Evolutionary conservation across 2,888 invertebrate genomes (phyloP).

Genomic region (Itoplectis maculator): DNA sequence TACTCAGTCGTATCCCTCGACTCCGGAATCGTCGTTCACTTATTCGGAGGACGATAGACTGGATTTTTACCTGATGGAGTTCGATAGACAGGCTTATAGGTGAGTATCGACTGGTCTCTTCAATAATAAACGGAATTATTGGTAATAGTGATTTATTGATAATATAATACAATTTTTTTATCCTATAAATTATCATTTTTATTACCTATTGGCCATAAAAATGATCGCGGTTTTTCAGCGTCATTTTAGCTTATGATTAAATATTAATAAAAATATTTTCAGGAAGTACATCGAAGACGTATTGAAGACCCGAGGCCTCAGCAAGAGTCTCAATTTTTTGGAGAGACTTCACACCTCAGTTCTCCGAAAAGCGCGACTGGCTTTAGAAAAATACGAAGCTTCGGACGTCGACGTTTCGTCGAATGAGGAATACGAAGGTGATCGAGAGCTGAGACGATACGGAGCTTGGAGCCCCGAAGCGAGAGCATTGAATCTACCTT

Average conservation of each 20-base stretch:
- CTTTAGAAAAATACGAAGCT: slow-evolving; percentile 87
- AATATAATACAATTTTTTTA: background rate
- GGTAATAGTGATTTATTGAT: no score
- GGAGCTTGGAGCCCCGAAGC: slow-evolving; percentile 93
- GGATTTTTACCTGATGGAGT: slow-evolving; percentile 80
- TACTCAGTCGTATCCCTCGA: slow-evolving; percentile 75
- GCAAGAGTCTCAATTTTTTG: slow-evolving; percentile 92
- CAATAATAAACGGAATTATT: no score
- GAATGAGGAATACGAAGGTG: slow-evolving; percentile 83
- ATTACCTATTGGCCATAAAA: background rate
- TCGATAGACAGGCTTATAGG: slow-evolving; percentile 81
- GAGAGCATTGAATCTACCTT: slow-evolving; percentile 91
- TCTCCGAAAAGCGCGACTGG: slow-evolving; percentile 89
- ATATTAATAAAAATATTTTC: slow-evolving; percentile 40
- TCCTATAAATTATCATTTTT: background rate
- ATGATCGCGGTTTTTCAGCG: no score
- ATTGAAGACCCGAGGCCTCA: slow-evolving; percentile 93
- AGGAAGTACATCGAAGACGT: slow-evolving; percentile 95
- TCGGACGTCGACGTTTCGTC: slow-evolving; percentile 62
- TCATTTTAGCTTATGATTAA: no score
- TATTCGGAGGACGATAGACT: slow-evolving; percentile 75
- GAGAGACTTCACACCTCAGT: slow-evolving; percentile 90
- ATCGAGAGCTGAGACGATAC: slow-evolving; percentile 87
- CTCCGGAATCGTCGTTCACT: slow-evolving; percentile 76
- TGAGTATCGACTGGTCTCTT: slow-evolving; percentile 44